These are phyloP conservation scores for Scylla paramamosain DNA, from an alignment of 1,140 invertebrate genomes.

Conservation along the genomic window DNA sequence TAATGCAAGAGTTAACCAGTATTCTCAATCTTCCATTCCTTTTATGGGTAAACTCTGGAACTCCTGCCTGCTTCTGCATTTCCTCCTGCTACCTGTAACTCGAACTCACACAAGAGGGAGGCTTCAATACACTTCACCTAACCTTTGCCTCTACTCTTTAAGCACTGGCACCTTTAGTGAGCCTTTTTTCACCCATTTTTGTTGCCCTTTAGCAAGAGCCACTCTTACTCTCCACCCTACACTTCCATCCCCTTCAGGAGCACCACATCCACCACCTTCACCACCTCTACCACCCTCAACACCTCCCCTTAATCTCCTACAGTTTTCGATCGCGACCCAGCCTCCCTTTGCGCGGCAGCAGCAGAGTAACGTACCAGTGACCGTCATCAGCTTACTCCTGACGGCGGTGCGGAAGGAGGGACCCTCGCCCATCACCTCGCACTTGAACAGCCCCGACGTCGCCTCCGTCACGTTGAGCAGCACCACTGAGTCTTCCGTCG, in stretches of 20 bases:
- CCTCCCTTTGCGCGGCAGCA: not conserved
- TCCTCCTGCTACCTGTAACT: no score
- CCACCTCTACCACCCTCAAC: not conserved
- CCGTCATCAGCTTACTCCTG: slow-evolving; percentile 44
- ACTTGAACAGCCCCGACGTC: slow-evolving; percentile 40
- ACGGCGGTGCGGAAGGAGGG: slow-evolving; percentile 54
- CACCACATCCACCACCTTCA: not conserved
- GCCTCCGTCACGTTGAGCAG: slow-evolving; percentile 42
- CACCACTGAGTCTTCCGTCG: slow-evolving; percentile 46
- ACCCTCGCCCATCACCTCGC: slow-evolving; percentile 59
- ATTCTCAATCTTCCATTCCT: no score
- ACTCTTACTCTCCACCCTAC: not conserved
- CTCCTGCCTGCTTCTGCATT: no score
- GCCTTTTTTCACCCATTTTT: no score
- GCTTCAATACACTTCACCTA: no score
- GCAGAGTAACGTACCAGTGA: slow-evolving; percentile 35
- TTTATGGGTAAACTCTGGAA: no score
- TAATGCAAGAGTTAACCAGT: no score
- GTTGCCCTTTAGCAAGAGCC: no score
- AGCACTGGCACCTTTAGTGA: no score
- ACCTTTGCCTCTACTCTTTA: no score
- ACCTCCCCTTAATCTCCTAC: not conserved
- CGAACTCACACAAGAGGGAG: no score
- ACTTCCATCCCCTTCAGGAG: not conserved
- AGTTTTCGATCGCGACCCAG: not conserved